These are phyloP conservation scores for Caranx melampygus DNA, from an alignment of 2,113 vertebrate species.

Conservation along the genomic window DNA sequence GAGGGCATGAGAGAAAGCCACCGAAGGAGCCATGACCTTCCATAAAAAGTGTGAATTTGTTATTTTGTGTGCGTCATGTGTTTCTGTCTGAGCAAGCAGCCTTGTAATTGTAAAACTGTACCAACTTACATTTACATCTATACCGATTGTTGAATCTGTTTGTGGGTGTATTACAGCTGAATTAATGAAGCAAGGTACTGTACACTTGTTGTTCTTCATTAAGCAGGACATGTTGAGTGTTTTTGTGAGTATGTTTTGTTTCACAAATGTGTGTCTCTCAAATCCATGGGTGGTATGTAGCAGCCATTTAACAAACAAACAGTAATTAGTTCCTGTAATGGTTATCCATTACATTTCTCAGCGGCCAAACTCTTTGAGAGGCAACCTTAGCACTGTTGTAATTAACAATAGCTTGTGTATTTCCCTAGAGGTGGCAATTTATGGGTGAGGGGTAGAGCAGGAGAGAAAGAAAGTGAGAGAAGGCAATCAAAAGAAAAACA, in stretches of 20 bases:
- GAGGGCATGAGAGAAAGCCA: conserved; percentile 24
- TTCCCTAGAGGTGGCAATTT: conserved; percentile 65
- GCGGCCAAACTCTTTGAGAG: conserved; percentile 72
- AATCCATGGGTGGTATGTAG: conserved; percentile 70
- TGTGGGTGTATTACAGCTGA: conserved; percentile 38
- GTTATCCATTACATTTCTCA: conserved; percentile 75
- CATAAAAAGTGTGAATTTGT: conserved; percentile 1
- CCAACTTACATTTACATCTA: conserved; percentile 21
- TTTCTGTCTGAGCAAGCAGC: background rate
- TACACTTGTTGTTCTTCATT: conserved; percentile 56
- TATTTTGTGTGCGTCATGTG: conserved; percentile 5
- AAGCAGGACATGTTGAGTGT: conserved; percentile 48
- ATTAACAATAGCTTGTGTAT: conserved; percentile 71
- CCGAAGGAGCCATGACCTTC: conserved; percentile 12
- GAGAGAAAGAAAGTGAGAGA: background rate
- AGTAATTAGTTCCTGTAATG: conserved; percentile 77
- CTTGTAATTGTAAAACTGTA: conserved; percentile 24
- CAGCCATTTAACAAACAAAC: conserved; percentile 73
- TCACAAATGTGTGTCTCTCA: conserved; percentile 61
- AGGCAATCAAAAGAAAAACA: background rate
- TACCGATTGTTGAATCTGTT: conserved; percentile 46
- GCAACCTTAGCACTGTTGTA: conserved; percentile 70
- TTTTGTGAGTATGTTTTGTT: conserved; percentile 48
- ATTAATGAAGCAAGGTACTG: conserved; percentile 54
- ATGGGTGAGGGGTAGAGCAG: conserved; percentile 32